These are phyloP conservation scores for Parnassius smintheus DNA, from an alignment of 2,888 invertebrate species.

Conservation along the genomic window DNA sequence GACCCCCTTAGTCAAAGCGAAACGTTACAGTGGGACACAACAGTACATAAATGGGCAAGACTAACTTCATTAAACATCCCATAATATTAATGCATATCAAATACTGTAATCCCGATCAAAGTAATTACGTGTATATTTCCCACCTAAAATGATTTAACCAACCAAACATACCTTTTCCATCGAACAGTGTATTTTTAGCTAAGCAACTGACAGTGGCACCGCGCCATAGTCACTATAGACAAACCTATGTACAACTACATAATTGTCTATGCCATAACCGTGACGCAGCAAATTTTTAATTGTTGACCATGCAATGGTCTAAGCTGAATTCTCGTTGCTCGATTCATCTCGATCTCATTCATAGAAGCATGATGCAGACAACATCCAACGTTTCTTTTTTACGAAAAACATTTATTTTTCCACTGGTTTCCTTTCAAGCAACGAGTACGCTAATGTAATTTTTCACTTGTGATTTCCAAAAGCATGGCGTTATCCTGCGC, in stretches of 20 bases:
- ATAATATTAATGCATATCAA: no score
- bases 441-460: conserved; percentile 25
- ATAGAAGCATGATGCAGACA: background rate
- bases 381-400: no score
- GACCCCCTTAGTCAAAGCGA: no score
- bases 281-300: conserved; percentile 17
- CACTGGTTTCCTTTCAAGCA: conserved; percentile 9
- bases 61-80: no score
- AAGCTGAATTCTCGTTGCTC: conserved; percentile 23
- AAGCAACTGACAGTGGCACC: conserved; percentile 35
- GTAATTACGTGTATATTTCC: conserved; percentile 1
- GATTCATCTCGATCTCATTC: conserved; percentile 4
- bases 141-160: background rate
- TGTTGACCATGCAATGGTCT: conserved; percentile 15
- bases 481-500: conserved; percentile 42
- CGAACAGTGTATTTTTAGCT: conserved; percentile 36
- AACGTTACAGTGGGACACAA: no score
- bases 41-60: no score
- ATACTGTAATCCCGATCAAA: no score
- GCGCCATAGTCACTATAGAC: conserved; percentile 33
- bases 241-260: conserved; percentile 1
- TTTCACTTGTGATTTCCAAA: conserved; percentile 31
- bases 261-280: conserved; percentile 13
- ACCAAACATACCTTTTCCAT: conserved; percentile 6
- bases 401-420: no score